Evolutionary conservation across 2,888 invertebrate species (phyloP).

Genomic region (Aquatica leii): DNA sequence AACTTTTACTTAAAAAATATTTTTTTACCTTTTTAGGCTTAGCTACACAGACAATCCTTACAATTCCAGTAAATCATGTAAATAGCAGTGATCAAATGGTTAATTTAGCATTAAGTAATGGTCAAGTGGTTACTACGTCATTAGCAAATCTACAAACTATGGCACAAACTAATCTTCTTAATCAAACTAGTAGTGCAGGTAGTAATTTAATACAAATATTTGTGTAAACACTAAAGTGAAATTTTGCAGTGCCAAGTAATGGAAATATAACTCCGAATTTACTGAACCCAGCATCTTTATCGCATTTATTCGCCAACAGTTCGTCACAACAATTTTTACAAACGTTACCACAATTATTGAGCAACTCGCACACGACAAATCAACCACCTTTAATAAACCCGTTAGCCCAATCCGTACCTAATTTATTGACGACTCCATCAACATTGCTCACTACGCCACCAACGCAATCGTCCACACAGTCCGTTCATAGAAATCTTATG

Average conservation of each 20-base stretch:
- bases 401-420: conserved; percentile 49
- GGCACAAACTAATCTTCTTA: conserved; percentile 73
- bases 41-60: conserved; percentile 94
- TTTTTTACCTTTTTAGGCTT: conserved; percentile 70
- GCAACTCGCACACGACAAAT: conserved; percentile 47
- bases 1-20: neutral
- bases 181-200: conserved; percentile 59
- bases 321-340: conserved; percentile 78
- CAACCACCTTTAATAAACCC: conserved; percentile 38
- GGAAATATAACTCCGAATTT: conserved; percentile 73
- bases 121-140: conserved; percentile 86
- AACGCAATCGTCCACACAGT: conserved; percentile 29
- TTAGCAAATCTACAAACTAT: conserved; percentile 81
- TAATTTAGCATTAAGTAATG: conserved; percentile 83
- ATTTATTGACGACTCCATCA: conserved; percentile 46
- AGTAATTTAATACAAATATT: neutral
- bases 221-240: too few species aligned
- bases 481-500: conserved; percentile 52
- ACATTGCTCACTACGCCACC: conserved; percentile 44
- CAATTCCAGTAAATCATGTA: conserved; percentile 92
- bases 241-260: conserved; percentile 65
- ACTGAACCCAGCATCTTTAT: conserved; percentile 71
- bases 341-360: conserved; percentile 73
- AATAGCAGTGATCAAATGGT: conserved; percentile 76
- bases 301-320: conserved; percentile 77